Evolutionary conservation across 2,888 invertebrate genomes (phyloP).

Genomic region (Leptogaster cylindrica): DNA sequence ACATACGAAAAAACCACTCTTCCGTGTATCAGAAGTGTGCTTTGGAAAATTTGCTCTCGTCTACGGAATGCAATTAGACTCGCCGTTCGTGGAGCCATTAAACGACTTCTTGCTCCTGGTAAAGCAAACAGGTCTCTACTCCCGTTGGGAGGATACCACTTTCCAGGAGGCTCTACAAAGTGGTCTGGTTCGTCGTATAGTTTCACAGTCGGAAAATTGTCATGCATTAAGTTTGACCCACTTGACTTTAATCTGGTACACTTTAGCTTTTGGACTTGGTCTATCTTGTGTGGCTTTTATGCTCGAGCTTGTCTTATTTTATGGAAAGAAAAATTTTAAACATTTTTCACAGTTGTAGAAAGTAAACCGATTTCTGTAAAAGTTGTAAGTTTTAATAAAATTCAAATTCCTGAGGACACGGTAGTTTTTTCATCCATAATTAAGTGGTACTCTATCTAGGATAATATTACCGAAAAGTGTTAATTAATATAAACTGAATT

Average conservation of each 20-base stretch:
- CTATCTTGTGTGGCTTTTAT: too few species aligned
- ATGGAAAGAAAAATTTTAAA: too few species aligned
- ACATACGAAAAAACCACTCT: slow-evolving; percentile 48
- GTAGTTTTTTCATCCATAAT: too few species aligned
- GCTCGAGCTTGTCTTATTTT: too few species aligned
- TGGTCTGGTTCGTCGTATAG: background rate
- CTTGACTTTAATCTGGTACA: slow-evolving; percentile 20
- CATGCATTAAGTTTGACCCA: background rate
- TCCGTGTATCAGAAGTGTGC: slow-evolving; percentile 49
- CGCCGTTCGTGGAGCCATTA: slow-evolving; percentile 50
- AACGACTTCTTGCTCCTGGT: slow-evolving; percentile 50
- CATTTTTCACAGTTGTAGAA: too few species aligned
- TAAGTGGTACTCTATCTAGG: too few species aligned
- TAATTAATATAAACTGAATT: too few species aligned
- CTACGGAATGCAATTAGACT: slow-evolving; percentile 51
- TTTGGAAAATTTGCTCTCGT: slow-evolving; percentile 50
- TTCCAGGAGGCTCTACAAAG: slow-evolving; percentile 10
- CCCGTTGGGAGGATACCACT: slow-evolving; percentile 48
- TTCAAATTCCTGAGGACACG: too few species aligned
- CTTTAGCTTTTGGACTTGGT: background rate
- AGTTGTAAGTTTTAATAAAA: too few species aligned
- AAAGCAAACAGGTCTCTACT: slow-evolving; percentile 49
- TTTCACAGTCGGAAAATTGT: background rate
- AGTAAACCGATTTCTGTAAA: too few species aligned
- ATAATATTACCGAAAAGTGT: too few species aligned